Percentiles rank a stretch among this genome's conserved stretches.
Evolutionary conservation across 2,888 invertebrate genomes (phyloP).

Genomic region (Portevinia maculata): DNA sequence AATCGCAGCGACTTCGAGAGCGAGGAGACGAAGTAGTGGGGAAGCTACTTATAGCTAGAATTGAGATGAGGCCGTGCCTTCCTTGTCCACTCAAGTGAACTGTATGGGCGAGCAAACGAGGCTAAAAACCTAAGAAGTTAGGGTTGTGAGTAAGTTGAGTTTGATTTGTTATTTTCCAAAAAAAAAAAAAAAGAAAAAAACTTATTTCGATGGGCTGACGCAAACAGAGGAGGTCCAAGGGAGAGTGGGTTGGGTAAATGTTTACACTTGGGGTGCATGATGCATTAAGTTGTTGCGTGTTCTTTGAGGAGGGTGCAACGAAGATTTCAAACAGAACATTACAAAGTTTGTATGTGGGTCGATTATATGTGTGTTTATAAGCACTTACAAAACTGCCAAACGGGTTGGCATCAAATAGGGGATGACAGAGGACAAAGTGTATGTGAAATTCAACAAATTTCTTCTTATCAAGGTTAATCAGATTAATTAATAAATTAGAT

Average conservation of each 20-base stretch:
- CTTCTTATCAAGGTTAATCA: too few relatives aligned
- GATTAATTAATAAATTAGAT: too few relatives aligned
- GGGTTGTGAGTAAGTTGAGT: slow-evolving; percentile 44
- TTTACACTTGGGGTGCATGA: slow-evolving; percentile 41
- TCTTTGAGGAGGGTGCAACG: background rate
- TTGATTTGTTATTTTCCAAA: slow-evolving; percentile 64
- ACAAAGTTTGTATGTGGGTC: slow-evolving; percentile 31
- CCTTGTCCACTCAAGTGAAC: slow-evolving; percentile 59
- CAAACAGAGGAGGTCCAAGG: background rate
- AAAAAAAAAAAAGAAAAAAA: slow-evolving; percentile 11
- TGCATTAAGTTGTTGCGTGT: slow-evolving; percentile 50
- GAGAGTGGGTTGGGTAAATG: slow-evolving; percentile 10
- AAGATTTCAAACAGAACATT: slow-evolving; percentile 14
- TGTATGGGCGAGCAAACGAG: slow-evolving; percentile 54
- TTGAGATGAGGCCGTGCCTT: slow-evolving; percentile 39
- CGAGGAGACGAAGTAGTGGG: background rate
- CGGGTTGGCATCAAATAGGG: slow-evolving; percentile 5
- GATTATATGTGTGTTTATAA: slow-evolving; percentile 19
- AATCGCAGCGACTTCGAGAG: slow-evolving; percentile 37
- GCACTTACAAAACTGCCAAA: slow-evolving; percentile 4
- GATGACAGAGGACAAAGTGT: background rate
- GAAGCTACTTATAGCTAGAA: background rate
- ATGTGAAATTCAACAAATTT: background rate
- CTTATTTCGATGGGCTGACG: slow-evolving; percentile 17
- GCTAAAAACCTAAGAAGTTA: slow-evolving; percentile 45